Evolutionary conservation across 2,888 invertebrate genomes (phyloP).

Genomic region (Unio delphinus): DNA sequence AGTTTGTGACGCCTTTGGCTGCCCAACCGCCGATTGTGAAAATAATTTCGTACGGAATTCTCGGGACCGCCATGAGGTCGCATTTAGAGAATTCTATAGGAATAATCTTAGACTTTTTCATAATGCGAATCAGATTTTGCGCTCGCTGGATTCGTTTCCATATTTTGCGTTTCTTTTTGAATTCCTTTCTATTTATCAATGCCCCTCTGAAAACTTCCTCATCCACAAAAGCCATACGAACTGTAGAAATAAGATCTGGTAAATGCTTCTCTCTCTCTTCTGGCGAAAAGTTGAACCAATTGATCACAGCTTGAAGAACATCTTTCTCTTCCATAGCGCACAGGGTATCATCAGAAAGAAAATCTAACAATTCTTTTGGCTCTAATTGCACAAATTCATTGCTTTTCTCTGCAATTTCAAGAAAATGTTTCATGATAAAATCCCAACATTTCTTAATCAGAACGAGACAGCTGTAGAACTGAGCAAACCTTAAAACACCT

Average conservation of each 20-base stretch:
- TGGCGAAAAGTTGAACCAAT: constrained; percentile 80
- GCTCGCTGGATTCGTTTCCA: constrained; percentile 25
- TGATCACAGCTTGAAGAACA: constrained; percentile 46
- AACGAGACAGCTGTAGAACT: constrained; percentile 80
- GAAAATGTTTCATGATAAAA: constrained; percentile 76
- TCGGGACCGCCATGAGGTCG: constrained; percentile 59
- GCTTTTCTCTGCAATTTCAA: constrained; percentile 43
- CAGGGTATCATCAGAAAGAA: constrained; percentile 78
- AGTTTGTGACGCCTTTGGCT: constrained; percentile 77
- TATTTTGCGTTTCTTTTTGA: constrained; percentile 18
- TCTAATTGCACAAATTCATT: constrained; percentile 74
- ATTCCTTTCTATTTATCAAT: constrained; percentile 18
- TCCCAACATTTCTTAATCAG: constrained; percentile 81
- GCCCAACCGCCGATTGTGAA: constrained; percentile 89
- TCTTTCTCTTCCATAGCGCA: constrained; percentile 80
- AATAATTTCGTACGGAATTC: constrained; percentile 91
- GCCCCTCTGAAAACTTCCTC: constrained; percentile 29
- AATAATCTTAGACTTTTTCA: constrained; percentile 16
- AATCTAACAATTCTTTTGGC: constrained; percentile 32
- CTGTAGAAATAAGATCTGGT: constrained; percentile 74
- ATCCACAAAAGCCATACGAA: constrained; percentile 47
- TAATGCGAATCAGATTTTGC: constrained; percentile 26
- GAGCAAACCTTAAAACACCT: constrained; percentile 88
- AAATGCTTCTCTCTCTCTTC: constrained; percentile 82
- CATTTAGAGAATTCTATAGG: constrained; percentile 12